Conservation (phyloP, 1,140 invertebrate genomes). For the Philopotamus ludificatus region DNA sequence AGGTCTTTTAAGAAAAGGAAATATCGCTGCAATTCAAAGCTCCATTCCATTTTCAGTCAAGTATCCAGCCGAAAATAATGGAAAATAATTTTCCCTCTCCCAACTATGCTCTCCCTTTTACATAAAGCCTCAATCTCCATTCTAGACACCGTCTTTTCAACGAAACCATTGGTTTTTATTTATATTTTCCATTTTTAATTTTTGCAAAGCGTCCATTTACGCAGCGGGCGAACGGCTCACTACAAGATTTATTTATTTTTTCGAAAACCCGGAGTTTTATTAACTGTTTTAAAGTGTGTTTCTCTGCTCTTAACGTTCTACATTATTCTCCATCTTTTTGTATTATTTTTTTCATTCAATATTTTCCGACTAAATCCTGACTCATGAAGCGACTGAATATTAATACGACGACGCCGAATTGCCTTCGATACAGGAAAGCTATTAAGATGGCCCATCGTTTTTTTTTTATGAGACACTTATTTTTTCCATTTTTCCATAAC, state of each 20-base stretch:
- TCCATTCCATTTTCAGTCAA: not conserved
- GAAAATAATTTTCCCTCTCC: not conserved
- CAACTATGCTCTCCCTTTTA: not conserved
- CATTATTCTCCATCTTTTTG: constrained; percentile 4
- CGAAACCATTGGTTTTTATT: not conserved
- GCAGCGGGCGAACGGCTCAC: not conserved
- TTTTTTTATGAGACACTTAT: too few relatives aligned
- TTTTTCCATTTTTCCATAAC: too few relatives aligned
- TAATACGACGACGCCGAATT: too few relatives aligned
- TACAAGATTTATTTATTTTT: not conserved
- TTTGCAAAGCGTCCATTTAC: not conserved
- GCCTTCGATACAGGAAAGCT: constrained; percentile 19
- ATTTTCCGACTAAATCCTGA: too few relatives aligned
- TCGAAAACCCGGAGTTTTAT: constrained; percentile 6
- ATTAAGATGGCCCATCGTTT: too few relatives aligned
- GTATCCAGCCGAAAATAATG: not conserved
- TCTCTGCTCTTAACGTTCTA: not conserved
- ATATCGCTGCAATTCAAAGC: not conserved
- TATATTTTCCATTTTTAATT: not conserved
- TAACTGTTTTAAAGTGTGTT: constrained; percentile 6
- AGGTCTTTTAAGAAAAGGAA: too few relatives aligned
- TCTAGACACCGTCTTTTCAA: not conserved
- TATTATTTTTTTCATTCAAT: too few relatives aligned
- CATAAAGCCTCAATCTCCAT: not conserved
- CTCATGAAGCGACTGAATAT: too few relatives aligned